phyloP scores from a whole-genome alignment of 2,113 vertebrate genomes.

The Spizaetus ornatus region DNA sequence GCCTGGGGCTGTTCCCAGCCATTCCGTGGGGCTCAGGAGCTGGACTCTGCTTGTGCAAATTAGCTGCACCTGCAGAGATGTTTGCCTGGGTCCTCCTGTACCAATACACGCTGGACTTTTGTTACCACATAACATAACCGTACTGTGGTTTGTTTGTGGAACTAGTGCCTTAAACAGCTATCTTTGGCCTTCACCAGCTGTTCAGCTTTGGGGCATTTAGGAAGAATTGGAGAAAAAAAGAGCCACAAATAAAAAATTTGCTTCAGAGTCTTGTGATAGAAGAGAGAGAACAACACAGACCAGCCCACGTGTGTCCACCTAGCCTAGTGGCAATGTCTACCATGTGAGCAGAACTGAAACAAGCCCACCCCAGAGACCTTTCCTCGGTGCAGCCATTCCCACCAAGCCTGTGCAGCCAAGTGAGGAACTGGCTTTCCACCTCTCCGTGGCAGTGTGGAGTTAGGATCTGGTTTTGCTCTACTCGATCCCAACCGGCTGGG shows the following conservation, averaged over 20 bases:
- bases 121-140: neutral
- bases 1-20: neutral
- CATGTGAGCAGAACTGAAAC: neutral
- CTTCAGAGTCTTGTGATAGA: neutral
- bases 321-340: neutral
- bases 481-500: accelerated
- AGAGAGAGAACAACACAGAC: neutral
- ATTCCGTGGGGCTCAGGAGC: neutral
- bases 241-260: neutral
- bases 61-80: neutral
- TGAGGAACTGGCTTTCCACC: neutral
- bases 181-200: neutral
- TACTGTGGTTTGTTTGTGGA: neutral
- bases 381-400: neutral
- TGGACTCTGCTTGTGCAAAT: neutral
- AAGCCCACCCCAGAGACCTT: neutral
- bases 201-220: neutral
- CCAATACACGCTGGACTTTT: neutral
- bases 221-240: neutral
- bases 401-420: accelerated
- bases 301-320: accelerated
- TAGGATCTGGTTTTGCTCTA: neutral
- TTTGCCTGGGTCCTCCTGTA: neutral
- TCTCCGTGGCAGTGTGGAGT: neutral
- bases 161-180: neutral